phyloP scores from a whole-genome alignment of 2,797 vertebrate species.

The Poeciliopsis infans region DNA sequence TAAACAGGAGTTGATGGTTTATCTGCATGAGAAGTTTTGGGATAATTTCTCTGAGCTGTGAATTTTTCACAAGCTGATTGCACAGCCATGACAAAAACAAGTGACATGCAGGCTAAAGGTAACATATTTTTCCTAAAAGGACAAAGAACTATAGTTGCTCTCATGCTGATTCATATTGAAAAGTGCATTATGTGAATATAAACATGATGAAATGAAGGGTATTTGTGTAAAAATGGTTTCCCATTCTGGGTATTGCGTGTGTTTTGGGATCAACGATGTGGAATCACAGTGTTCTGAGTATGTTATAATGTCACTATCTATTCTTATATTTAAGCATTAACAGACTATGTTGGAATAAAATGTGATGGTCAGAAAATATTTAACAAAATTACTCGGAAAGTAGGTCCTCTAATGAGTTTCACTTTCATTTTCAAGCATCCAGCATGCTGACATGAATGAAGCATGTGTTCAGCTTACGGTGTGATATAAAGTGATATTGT shows the following conservation, averaged over 20 bases:
- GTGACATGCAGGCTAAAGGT: background rate
- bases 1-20: background rate
- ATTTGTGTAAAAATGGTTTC: background rate
- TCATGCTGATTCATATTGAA: background rate
- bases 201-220: background rate
- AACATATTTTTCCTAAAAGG: background rate
- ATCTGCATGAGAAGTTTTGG: background rate
- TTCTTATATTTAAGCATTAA: background rate
- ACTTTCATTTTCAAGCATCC: background rate
- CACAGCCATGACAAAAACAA: background rate
- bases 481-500: background rate
- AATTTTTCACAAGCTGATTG: background rate
- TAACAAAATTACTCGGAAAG: background rate
- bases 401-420: background rate
- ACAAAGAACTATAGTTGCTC: background rate
- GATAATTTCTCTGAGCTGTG: background rate
- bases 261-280: background rate
- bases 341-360: background rate
- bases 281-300: background rate
- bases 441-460: background rate
- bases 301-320: background rate
- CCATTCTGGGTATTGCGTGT: background rate
- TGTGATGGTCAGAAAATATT: background rate
- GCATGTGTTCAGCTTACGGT: background rate
- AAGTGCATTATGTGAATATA: background rate